Base-by-base conservation (phyloP, 2,888 invertebrate species). In the Epicampocera succincta region DNA sequence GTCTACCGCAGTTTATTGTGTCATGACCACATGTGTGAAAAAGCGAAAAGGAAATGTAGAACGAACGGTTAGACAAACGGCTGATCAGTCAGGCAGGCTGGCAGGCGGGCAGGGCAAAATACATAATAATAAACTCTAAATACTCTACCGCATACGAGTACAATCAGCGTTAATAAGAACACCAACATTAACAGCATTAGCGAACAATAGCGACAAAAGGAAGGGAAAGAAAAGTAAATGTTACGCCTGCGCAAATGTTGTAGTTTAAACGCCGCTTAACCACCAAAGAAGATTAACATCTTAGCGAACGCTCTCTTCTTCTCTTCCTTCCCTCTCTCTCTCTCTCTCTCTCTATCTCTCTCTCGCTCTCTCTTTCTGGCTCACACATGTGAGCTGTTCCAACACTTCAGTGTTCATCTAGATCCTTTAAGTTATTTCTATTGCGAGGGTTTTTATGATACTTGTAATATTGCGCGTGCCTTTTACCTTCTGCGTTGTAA, bases 221-320 rank as follows among this genome's bases (percentile, higher is more conserved):
- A 72, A 63, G 73, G 60, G 40, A 79, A 66, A 19, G n/a, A 79
- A 66, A 66, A 66, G 60, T 79, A 79, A 81, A 81, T 77, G 72
- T 77, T 69, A 82, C 82, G 82, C 82, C 82, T 82, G 82, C 78
- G 78, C 82, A 82, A 71, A 68, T 81, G 72, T 74, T 78, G 46
- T n/a, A 52, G 8, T 19, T 15, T 78, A 66, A 78, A 82, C 74
- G 78, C 78, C 71, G 78, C 75, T 66, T 46, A 78, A 66, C 78
- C 78, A 78, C 78, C 81, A 78, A 82, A 71, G 78, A 75, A 42
- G 71, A 77, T 54, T 46, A 52, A 12, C 33, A 33, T 33, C 5
- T 29, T 29, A 6, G 29, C 29, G 6, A 29, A 29, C 3, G 3
- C 6, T 3, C 29, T 29, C 29, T 29, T 29, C 3, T 13, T 50